Evolutionary conservation across 2,888 invertebrate genomes (phyloP), one percentile per base, ranked within the genome.

Genomic region (Eudemis profundana): DNA sequence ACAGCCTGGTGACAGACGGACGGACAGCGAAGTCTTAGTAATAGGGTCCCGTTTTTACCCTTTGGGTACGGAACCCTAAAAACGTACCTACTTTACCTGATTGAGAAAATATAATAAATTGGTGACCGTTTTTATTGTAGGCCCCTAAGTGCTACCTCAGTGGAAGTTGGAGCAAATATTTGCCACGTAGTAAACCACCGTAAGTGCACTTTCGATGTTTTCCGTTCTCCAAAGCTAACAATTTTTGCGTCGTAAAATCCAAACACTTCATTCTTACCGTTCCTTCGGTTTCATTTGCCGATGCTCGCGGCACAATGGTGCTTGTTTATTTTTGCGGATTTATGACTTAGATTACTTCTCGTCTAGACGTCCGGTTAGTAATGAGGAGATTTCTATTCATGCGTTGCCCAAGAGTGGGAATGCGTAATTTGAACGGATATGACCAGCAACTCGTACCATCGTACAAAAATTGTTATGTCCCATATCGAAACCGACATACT

Each of bases 301-400:
- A 23, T 29, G 50, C 51, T 36, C 10, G 56, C 36, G 19, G 47
- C 57, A 47, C 65, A 54, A 59, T 65, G 56, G 65, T 61, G 61
- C 69, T 72, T 74, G 75, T 77, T 78, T 75, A 74, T 72, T 77
- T 75, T 74, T 72, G 59, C 69, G 69, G 72, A 77, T 78, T 79
- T 79, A 78, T 71, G 73, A 70, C 68, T 72, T 70, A 73, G 74
- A 72, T 73, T 74, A 75, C 69, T 74, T 72, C 71, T 69, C 70
- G 78, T 78, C 79, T 78, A 79, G 79, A 79, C 79, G 60, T 68
- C 56, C 36, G 60, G 66, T 61, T 27, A 68, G 61, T 79, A 79
- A 82, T 78, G 71, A 77, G 69, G 61, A 75, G 68, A 76, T 79
- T 73, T 81, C 72, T 77, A 80, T 78, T 82, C 78, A 75, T 75